Conservation (phyloP, 1,140 invertebrate genomes). For the Hesperophylax magnus region DNA sequence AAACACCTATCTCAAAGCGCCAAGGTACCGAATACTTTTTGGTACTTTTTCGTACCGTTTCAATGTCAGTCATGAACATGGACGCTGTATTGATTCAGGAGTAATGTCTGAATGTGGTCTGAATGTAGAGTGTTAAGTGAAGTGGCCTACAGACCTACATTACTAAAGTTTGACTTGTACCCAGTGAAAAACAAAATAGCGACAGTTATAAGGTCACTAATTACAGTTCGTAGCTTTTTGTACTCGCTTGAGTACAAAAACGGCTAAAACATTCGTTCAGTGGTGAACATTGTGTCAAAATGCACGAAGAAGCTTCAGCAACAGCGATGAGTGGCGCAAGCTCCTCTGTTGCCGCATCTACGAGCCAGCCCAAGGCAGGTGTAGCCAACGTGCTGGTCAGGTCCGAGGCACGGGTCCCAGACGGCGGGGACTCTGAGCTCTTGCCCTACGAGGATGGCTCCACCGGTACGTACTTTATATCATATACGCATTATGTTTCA, state of each 20-base stretch:
- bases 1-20: neutral
- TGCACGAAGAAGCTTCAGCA: constrained; percentile 41
- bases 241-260: constrained; percentile 49
- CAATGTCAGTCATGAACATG: constrained; percentile 51
- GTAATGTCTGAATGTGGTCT: constrained; percentile 52
- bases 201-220: constrained; percentile 35
- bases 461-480: constrained; percentile 9
- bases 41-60: constrained; percentile 5
- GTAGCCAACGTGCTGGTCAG: neutral
- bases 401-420: constrained; percentile 21
- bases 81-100: constrained; percentile 42
- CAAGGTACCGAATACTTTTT: neutral
- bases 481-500: neutral
- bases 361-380: constrained; percentile 44
- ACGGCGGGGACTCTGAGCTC: constrained; percentile 22
- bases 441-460: constrained; percentile 35
- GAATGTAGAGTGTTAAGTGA: constrained; percentile 51
- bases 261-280: constrained; percentile 28
- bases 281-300: constrained; percentile 38
- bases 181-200: constrained; percentile 42
- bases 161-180: constrained; percentile 47
- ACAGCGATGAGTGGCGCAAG: constrained; percentile 37
- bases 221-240: constrained; percentile 37
- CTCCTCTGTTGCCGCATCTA: constrained; percentile 48
- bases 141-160: constrained; percentile 54